Conservation (phyloP, 1,140 invertebrate genomes). For the Pogonus chalceus region DNA sequence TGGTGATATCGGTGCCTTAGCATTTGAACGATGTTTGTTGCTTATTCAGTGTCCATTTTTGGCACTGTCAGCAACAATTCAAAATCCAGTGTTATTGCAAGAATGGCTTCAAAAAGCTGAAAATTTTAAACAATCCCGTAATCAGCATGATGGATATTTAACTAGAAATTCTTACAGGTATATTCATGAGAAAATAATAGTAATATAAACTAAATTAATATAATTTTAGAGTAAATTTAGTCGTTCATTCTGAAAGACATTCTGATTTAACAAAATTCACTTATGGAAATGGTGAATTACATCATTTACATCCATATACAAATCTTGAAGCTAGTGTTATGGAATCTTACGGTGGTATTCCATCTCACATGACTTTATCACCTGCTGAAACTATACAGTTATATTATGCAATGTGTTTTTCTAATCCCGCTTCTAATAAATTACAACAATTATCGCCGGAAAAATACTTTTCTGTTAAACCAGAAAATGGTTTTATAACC, state of each 20-base stretch:
- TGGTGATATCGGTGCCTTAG: constrained; percentile 13
- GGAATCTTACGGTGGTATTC: constrained; percentile 12
- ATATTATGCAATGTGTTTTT: constrained; percentile 14
- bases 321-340: constrained; percentile 9
- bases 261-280: constrained; percentile 18
- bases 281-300: constrained; percentile 12
- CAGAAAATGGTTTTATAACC: constrained; percentile 11
- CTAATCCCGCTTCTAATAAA: background rate
- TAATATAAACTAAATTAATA: constrained; percentile 1
- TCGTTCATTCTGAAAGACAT: constrained; percentile 17
- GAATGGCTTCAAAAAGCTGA: constrained; percentile 18
- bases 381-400: constrained; percentile 17
- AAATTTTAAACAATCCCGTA: constrained; percentile 12
- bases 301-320: constrained; percentile 17
- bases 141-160: background rate
- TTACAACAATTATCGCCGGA: background rate
- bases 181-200: background rate
- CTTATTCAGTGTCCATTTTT: constrained; percentile 18
- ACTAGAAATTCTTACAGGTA: background rate
- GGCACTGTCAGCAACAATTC: constrained; percentile 21
- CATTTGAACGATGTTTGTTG: constrained; percentile 18
- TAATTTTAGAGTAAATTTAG: constrained; percentile 15
- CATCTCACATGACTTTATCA: constrained; percentile 14
- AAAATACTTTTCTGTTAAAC: background rate
- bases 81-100: constrained; percentile 15